Evolutionary conservation across 2,888 invertebrate species (phyloP), one percentile per base, ranked within the genome.

Genomic region (Drosophila pseudotakahashii): DNA sequence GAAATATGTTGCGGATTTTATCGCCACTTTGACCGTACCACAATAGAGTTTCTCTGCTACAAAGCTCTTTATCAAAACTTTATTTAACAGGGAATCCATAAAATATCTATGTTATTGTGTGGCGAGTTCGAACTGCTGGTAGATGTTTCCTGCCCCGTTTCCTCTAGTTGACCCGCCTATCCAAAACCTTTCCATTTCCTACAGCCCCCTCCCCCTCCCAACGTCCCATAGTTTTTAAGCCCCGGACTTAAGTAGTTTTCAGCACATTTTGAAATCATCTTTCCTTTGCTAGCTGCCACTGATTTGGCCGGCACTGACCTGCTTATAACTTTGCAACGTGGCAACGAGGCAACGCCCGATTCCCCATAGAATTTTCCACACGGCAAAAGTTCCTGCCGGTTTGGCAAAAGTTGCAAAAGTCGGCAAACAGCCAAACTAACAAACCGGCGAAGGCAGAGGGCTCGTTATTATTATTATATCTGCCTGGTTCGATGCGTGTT

Each of bases 381-480:
- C 74, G 58, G 64, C 64, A 66, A 72, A 72, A 72, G 72, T 72
- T 72, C 72, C 52, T 41, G 71, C 26, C 26, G 37, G 19, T 16
- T 16, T 50, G 36, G 80, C 76, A 83, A 86, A 83, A 83, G 82
- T 83, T 86, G 61, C 71, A 53, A 47, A 82, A 79, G 73, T 75
- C 62, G 71, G 62, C 69, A 67, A 78, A 64, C 69, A 73, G 78
- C 68, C 81, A 84, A 85, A 79, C 81, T 81, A 78, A 84, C 78
- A 79, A 80, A 84, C 80, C 78, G 78, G 59, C 73, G 50, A 26
- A 55, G 60, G 47, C 32, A 51, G 37, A 62, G 59, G 69, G 77
- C 81, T 77, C 79, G 81, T 79, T 83, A 83, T 79, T 81, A 81
- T 73, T 81, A 79, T 84, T 78, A 75, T 77, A 71, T 70, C 67